Evolutionary conservation across 2,888 invertebrate species (phyloP), one percentile per base, ranked within the genome.

Genomic region (Dascillus cervinus): DNA sequence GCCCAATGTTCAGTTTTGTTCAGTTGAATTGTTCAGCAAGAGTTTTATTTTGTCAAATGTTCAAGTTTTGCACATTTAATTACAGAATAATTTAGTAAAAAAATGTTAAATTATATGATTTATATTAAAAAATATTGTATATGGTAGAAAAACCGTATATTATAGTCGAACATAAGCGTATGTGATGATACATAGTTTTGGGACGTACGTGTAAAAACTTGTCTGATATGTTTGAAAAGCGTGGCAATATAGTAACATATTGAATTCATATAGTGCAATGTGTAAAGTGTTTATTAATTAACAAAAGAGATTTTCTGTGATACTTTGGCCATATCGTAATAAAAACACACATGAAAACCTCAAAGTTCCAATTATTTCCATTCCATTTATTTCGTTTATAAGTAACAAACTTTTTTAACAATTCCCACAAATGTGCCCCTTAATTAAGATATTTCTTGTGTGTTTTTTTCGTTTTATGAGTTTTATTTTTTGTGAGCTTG

Each of bases 101-200:
- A 56, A 53, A 56, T 55, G 53, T 58, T 56, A 59, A 57, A 57
- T 56, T 55, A 52, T 55, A 55, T 56, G 53, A 58, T 58, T 52
- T 58, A 56, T 53, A 59, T 58, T 55, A 56, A 54, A 54, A 53
- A 44, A 55, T 52, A 56, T 55, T 57, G 52, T 60, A 58, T 58
- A 60, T 60, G 57, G 58, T 60, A 58, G 58, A 56, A 53, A 52
- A 46, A 50, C 53, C 53, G 53, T 58, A 58, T 58, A 54, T 54
- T 56, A 55, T 55, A 58, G 55, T 53, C 55, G 49, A 56, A 52
- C 56, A 59, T 62, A 60, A 63, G 62, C 60, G 60, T 58, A 62
- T 64, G 62, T 64, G 62, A 64, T 62, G 61, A 60, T 55, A 40
- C 29, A 48, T 53, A 53, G 52, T 55, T 58, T 61, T 59, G 58